Evolutionary conservation across 1,140 invertebrate genomes (phyloP), one percentile per base, ranked within the genome.

Genomic region (Arion vulgaris): DNA sequence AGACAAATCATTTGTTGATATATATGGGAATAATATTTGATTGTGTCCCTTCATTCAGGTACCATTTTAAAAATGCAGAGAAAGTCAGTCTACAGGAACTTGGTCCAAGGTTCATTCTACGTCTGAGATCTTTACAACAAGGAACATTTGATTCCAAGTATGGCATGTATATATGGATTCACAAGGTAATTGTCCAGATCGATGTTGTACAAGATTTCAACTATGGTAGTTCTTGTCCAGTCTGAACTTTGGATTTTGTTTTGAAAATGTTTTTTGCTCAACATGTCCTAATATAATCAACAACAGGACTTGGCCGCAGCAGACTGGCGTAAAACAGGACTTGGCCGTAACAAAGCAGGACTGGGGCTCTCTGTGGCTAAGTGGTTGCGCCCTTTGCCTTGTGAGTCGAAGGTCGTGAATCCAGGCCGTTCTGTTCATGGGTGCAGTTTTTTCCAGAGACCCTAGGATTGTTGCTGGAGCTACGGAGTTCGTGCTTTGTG

Each of bases 81-180:
- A 95, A 94, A 86, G 96, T 96, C 0, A 96, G 95, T 84, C 93
- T 99, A n/a, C 94, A 96, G 82, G 98, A 99, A 92, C 92, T 99
- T 1, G 98, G 98, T 0, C 98, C 98, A 19, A 94, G 97, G 86
- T 99, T 99, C 91, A 99, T 98, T 0, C 92, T 99, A 11, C 97
- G 96, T 91, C 93, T 99, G 57, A 94, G 95, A 84, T 98, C 97
- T 23, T 92, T 99, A 57, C 98, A 99, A 89, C 96, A 98, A 91
- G 98, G 98, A 78, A 98, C 97, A 0, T 99, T 99, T 93, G 97
- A 99, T 92, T 96, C 96, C 49, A 98, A 98, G 93, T 96, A 95
- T 89, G 98, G 98, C 1, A 97, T 99, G 91, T 99, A 97, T 91
- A 96, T 99, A 92, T 99, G 98, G 98, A 95, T 98, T 83, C 96